Conservation (phyloP, 2,888 invertebrate species). For the Hoplodrina blanda region DNA sequence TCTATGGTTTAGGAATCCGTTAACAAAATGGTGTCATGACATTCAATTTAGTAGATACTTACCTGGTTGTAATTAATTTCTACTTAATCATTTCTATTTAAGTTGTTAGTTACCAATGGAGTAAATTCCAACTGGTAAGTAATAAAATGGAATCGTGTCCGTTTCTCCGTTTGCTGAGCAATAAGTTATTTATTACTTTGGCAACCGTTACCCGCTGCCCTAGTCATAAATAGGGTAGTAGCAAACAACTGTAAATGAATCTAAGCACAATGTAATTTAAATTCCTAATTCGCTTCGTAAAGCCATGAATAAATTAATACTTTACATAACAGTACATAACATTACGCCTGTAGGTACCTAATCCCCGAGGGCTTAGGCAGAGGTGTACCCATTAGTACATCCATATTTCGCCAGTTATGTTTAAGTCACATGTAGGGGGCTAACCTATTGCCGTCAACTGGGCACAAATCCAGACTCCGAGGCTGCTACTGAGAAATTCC, state of each 20-base stretch:
- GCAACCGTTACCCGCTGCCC: slow-evolving; percentile 7
- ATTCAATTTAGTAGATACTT: not conserved
- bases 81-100: slow-evolving; percentile 1
- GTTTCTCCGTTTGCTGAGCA: slow-evolving; percentile 4
- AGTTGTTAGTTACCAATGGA: not conserved
- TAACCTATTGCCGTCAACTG: too few species aligned
- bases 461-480: too few species aligned
- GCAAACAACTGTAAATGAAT: slow-evolving; percentile 1
- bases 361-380: too few species aligned
- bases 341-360: too few species aligned
- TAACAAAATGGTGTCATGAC: too few species aligned
- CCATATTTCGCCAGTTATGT: too few species aligned
- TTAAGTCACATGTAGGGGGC: too few species aligned
- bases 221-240: not conserved
- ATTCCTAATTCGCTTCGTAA: not conserved
- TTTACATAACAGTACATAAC: too few species aligned
- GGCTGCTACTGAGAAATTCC: too few species aligned
- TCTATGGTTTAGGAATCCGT: too few species aligned
- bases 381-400: too few species aligned
- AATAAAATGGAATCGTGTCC: slow-evolving; percentile 4
- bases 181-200: slow-evolving; percentile 14
- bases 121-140: slow-evolving; percentile 1
- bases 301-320: not conserved
- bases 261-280: not conserved
- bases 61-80: not conserved